Evolutionary conservation across 2,113 vertebrate genomes (phyloP), one percentile per base, ranked within the genome.

Genomic region (Pomatostomus ruficeps): DNA sequence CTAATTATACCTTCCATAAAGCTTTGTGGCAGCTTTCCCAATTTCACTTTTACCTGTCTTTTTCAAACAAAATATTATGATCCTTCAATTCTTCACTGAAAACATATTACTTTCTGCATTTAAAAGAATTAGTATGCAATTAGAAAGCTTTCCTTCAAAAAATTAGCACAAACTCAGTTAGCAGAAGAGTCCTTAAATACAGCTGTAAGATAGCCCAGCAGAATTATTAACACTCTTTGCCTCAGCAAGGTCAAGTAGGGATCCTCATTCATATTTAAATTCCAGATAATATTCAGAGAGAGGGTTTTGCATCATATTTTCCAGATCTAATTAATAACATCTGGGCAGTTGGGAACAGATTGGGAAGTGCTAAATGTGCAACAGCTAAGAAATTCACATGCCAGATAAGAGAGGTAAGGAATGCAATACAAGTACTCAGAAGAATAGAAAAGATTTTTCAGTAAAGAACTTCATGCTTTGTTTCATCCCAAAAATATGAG

Each of bases 281-380:
- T 70, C 35, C 40, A 61, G 59, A 42, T 90, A 91, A 88, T 65
- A 90, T 72, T 79, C 78, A 68, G 48, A 77, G 11, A 86, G 10
- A 88, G 4, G 9, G 12, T 22, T 88, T 96, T 87, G 58, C 73
- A 86, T 87, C 66, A 52, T 86, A 78, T 89, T 95, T 91, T 91
- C n/a, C 29, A 89, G 77, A 81, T 79, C 49, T 95, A 96, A 96
- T 97, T 90, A 96, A 96, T 94, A 88, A 93, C 72, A 95, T 88
- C 72, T 94, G 91, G 82, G 80, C 85, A 97, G 65, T 8, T 82
- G n/a, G 76, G 43, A 95, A 80, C 65, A 91, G 57, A 88, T 66
- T 91, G 62, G 71, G 66, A 89, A 89, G 57, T 68, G 22, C 48
- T 89, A 91, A 93, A 88, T 85, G 52, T 72, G 55, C 38, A 93